Percentiles rank a stretch among this genome's conserved stretches.
phyloP scores from a whole-genome alignment of 2,888 invertebrate genomes.

The Caenorhabditis plicata region DNA sequence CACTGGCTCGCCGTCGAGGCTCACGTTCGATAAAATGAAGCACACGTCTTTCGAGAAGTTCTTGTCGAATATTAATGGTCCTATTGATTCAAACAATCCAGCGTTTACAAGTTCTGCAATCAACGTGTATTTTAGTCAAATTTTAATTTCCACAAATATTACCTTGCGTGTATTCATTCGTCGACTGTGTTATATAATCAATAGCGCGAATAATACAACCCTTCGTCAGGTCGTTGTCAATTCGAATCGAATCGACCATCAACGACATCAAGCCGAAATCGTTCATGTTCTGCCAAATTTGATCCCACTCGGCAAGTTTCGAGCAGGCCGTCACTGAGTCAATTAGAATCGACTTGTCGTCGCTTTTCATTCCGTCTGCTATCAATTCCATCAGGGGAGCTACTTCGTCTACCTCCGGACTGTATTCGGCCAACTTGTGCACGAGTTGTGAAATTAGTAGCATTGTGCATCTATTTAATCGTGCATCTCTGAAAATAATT shows the following conservation, averaged over 20 bases:
- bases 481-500: conserved; percentile 4
- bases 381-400: conserved; percentile 19
- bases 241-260: conserved; percentile 13
- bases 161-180: conserved; percentile 17
- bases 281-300: conserved; percentile 11
- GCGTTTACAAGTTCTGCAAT: conserved; percentile 20
- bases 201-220: conserved; percentile 15
- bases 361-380: conserved; percentile 6
- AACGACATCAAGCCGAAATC: conserved; percentile 1
- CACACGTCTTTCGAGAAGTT: conserved; percentile 24
- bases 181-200: conserved; percentile 21
- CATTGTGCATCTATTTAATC: conserved; percentile 12
- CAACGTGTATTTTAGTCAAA: too few relatives aligned
- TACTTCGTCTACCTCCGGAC: conserved; percentile 22
- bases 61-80: conserved; percentile 15
- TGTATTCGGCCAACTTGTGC: conserved; percentile 15
- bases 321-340: conserved; percentile 20
- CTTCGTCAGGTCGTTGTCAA: conserved; percentile 7
- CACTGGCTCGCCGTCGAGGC: conserved; percentile 13
- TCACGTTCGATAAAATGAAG: conserved; percentile 26
- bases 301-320: conserved; percentile 14
- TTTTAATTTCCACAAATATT: background rate
- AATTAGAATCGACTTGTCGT: conserved; percentile 15
- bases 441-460: conserved; percentile 16
- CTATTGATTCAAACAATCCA: conserved; percentile 15